Evolutionary conservation across 1,140 invertebrate genomes (phyloP), one percentile per base, ranked within the genome.

Genomic region (Tribolium madens): DNA sequence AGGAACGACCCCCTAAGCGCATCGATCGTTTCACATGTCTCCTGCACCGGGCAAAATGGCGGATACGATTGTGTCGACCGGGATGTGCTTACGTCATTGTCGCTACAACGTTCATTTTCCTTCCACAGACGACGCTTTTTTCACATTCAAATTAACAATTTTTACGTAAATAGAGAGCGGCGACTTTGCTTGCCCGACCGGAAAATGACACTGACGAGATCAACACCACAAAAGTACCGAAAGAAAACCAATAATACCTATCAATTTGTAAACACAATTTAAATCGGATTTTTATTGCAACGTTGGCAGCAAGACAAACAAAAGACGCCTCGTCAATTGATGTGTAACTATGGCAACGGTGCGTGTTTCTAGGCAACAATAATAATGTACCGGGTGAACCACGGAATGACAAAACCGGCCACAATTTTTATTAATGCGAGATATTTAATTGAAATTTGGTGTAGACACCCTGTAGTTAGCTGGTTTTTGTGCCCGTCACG

Each of bases 11-110:
- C 50, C 52, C 71, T 73, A 53, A 50, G 71, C 42, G 68, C 57
- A 77, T 77, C 76, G 76, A 77, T 77, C 68, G 76, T 73, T 60
- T 46, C 76, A 77, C 72, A 71, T 75, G 73, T 77, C 76, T 77
- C 69, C 50, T 15, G 33, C 76, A 77, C 69, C 76, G 57, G 76
- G 69, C 76, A 77, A 77, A 77, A 77, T 77, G 76, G 76, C 76
- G 76, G 76, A 75, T 53, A 18, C 47, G 57, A 75, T 64, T 64
- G 57, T 64, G 57, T 64, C 57, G 57, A 64, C 21, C 57, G 57
- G 57, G 57, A 64, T 33, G 36, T 42, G 57, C 57, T 64, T 64
- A 64, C 57, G 57, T 64, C 57, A 64, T 57, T 57, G 18, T 57
- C 17, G 52, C 52, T 57, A 17, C 57, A 42, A 42, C 5, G n/a